These are phyloP conservation scores for Ladona fulva DNA, from an alignment of 1,140 invertebrate genomes.

Conservation along the genomic window DNA sequence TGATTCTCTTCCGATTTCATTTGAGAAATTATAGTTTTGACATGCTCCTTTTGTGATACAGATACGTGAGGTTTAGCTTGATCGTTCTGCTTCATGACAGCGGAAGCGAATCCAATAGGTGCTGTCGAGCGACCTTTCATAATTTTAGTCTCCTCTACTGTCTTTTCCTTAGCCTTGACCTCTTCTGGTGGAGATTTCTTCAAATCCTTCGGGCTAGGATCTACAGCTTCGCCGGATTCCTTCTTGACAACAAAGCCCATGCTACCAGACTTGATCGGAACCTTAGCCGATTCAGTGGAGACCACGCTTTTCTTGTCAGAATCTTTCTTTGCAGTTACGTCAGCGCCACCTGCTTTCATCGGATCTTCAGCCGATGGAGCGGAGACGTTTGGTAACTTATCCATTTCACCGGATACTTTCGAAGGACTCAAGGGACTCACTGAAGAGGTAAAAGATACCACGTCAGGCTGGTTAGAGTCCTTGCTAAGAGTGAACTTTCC, in stretches of 20 bases:
- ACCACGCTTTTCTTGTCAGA: background rate
- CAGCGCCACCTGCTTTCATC: background rate
- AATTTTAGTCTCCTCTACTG: too few relatives aligned
- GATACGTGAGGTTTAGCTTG: too few relatives aligned
- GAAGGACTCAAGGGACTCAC: background rate
- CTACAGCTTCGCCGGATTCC: background rate
- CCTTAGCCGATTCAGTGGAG: background rate
- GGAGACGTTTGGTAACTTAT: background rate
- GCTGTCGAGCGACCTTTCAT: too few relatives aligned
- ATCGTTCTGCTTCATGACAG: too few relatives aligned
- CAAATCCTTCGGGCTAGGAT: background rate
- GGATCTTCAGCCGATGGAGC: background rate
- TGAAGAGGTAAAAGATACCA: background rate
- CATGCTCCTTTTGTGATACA: too few relatives aligned
- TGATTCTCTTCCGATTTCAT: too few relatives aligned
- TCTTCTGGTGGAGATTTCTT: background rate
- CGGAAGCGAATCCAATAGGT: too few relatives aligned
- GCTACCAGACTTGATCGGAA: constrained; percentile 7
- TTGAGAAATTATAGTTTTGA: too few relatives aligned
- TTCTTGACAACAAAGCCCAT: background rate
- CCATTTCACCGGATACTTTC: background rate
- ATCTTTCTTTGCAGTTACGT: background rate
- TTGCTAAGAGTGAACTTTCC: background rate
- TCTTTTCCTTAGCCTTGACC: too few relatives aligned
- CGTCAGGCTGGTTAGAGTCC: background rate